A percentile compares a stretch with the other conserved stretches of the same genome.
Conservation (phyloP, 2,888 invertebrate genomes). For the Clepsis dumicolana region DNA sequence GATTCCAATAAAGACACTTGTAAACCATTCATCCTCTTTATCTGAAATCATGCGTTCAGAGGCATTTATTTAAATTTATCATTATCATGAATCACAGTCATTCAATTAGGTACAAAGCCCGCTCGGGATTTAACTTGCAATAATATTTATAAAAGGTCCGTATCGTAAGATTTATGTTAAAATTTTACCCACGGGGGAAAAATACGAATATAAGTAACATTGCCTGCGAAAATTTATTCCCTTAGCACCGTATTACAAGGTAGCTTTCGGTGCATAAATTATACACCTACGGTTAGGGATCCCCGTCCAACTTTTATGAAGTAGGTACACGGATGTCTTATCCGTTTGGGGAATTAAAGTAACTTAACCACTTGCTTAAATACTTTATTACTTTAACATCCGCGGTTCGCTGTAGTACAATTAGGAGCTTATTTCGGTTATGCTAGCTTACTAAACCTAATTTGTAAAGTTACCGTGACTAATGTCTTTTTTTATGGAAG, state of each 20-base stretch:
- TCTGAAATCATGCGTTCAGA: not conserved
- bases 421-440: conserved; percentile 27
- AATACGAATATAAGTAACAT: conserved; percentile 49
- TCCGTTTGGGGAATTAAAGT: conserved; percentile 40
- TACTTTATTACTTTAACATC: conserved; percentile 39
- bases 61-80: conserved; percentile 19
- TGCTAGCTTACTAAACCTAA: conserved; percentile 5
- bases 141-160: conserved; percentile 59
- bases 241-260: conserved; percentile 55
- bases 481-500: conserved; percentile 7
- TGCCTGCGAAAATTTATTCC: conserved; percentile 56
- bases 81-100: conserved; percentile 27
- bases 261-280: conserved; percentile 61
- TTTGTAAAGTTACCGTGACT: conserved; percentile 15
- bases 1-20: no score
- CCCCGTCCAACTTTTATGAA: conserved; percentile 39
- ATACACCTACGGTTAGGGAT: conserved; percentile 50
- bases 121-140: conserved; percentile 53
- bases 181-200: conserved; percentile 49
- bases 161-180: conserved; percentile 56
- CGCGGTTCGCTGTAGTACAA: conserved; percentile 14
- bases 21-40: not conserved
- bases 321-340: conserved; percentile 37
- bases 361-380: conserved; percentile 42
- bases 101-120: conserved; percentile 37